Base-by-base conservation (phyloP, 2,888 invertebrate genomes). In the Phania funesta region DNA sequence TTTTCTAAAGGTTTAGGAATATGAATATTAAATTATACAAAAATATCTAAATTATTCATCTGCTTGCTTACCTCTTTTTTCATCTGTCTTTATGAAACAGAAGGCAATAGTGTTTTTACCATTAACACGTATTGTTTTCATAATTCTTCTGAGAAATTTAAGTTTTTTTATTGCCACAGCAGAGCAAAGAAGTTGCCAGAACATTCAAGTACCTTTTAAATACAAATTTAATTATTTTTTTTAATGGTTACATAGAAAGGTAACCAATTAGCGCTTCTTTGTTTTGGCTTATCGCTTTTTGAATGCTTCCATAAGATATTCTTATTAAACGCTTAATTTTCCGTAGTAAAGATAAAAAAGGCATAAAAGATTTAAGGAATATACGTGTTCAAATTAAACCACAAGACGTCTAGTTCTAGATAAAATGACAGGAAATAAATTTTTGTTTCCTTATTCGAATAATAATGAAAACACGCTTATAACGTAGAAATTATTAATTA, bases 21-120 rank as follows among this genome's bases (percentile, higher is more conserved):
- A 32, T 7, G n/a, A n/a, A n/a, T n/a, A n/a, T n/a, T n/a, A n/a
- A n/a, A 35, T 56, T 35, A 35, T 35, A 3, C 1, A 13, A 22
- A 56, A 56, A 56, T 35, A 56, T 32, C 20, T n/a, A 56, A 54
- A 54, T 54, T 56, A n/a, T 13, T 7, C 6, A 56, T 22, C 8
- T 54, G 11, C 4, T 54, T 54, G 16, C 3, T 32, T 13, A 32
- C 35, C 5, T 24, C 22, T n/a, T 56, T 56, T 56, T 5, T 20
- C 2, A 1, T 2, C 20, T 3, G 11, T 7, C 29, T 54, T 8
- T 13, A 52, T 29, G 1, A n/a, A 29, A 54, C 26, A 16, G n/a
- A 50, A 22, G 22, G 4, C 8, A 48, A 24, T 13, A 13, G 16
- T 52, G 16, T 29, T 52, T 35, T 56, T 56, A 7, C 29, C 32